These are phyloP conservation scores for Rhizomys pruinosus DNA, from an alignment of 2,113 vertebrate genomes.

Conservation along the genomic window DNA sequence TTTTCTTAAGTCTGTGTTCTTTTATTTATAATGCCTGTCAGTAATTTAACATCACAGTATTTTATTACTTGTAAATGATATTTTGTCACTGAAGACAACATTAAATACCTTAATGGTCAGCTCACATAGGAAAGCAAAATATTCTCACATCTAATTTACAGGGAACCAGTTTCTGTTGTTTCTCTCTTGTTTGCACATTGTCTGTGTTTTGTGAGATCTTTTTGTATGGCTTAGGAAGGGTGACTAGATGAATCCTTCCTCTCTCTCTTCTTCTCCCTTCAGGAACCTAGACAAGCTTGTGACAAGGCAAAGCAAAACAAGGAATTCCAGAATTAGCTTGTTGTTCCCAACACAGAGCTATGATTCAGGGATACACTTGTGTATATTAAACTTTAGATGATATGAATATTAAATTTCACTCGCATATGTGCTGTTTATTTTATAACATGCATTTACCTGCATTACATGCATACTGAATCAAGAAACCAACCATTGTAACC, in stretches of 20 bases:
- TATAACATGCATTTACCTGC: slow-evolving; percentile 11
- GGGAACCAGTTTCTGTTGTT: neutral
- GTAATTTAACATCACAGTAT: slow-evolving; percentile 7
- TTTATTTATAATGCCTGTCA: slow-evolving; percentile 30
- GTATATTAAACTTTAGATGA: slow-evolving; percentile 24
- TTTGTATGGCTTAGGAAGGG: neutral
- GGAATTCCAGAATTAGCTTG: slow-evolving; percentile 25
- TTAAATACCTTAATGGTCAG: slow-evolving; percentile 1
- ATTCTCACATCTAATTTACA: slow-evolving; percentile 41
- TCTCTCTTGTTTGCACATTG: slow-evolving; percentile 1
- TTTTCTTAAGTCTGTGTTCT: slow-evolving; percentile 36
- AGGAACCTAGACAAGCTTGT: neutral
- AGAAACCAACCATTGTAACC: neutral
- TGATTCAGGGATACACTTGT: neutral
- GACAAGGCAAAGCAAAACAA: neutral
- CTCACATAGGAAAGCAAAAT: slow-evolving; percentile 45
- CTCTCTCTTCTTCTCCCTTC: neutral
- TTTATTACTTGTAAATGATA: neutral
- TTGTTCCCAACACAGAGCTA: neutral
- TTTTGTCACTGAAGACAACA: neutral
- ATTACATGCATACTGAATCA: slow-evolving; percentile 4
- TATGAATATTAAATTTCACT: slow-evolving; percentile 23
- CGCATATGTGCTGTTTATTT: neutral
- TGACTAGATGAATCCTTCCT: neutral
- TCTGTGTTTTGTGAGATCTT: slow-evolving; percentile 18